Percentiles rank a stretch among this genome's conserved stretches.
Conservation (phyloP, 2,888 invertebrate genomes). For the Bombylius discolor region DNA sequence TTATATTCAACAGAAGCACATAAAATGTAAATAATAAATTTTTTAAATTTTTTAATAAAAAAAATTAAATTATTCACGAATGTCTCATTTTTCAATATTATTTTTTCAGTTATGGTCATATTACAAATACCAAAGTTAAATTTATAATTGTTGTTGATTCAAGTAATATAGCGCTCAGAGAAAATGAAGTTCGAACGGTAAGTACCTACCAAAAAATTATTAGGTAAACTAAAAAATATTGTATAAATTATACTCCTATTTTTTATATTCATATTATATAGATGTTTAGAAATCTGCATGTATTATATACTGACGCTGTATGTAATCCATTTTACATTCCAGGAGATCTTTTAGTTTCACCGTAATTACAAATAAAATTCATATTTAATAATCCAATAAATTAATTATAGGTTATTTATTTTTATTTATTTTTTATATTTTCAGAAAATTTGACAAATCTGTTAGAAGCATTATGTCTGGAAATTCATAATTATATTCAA, state of each 20-base stretch:
- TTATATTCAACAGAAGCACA: conserved; percentile 90
- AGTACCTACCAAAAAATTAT: conserved; percentile 9
- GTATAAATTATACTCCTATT: no score
- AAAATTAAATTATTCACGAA: background rate
- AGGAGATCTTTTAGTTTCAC: conserved; percentile 75
- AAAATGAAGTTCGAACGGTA: conserved; percentile 89
- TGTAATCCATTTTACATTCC: conserved; percentile 96
- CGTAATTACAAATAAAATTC: conserved; percentile 42
- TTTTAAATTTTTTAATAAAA: background rate
- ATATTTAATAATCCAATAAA: background rate
- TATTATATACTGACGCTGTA: conserved; percentile 83
- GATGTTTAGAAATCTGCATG: conserved; percentile 84
- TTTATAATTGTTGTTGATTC: conserved; percentile 87
- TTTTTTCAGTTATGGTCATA: conserved; percentile 69
- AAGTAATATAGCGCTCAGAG: conserved; percentile 71
- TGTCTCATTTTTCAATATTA: background rate
- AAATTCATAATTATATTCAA: conserved; percentile 19
- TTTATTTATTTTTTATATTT: conserved; percentile 22
- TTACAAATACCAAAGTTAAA: conserved; percentile 94
- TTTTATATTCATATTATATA: conserved; percentile 24
- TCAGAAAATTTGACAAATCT: conserved; percentile 53
- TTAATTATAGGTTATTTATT: background rate
- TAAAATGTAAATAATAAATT: conserved; percentile 58
- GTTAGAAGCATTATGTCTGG: conserved; percentile 46
- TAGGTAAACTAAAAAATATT: no score